A percentile compares a stretch with the other conserved stretches of the same genome.
phyloP scores from a whole-genome alignment of 2,797 vertebrate genomes.

The Malurus splendens region DNA sequence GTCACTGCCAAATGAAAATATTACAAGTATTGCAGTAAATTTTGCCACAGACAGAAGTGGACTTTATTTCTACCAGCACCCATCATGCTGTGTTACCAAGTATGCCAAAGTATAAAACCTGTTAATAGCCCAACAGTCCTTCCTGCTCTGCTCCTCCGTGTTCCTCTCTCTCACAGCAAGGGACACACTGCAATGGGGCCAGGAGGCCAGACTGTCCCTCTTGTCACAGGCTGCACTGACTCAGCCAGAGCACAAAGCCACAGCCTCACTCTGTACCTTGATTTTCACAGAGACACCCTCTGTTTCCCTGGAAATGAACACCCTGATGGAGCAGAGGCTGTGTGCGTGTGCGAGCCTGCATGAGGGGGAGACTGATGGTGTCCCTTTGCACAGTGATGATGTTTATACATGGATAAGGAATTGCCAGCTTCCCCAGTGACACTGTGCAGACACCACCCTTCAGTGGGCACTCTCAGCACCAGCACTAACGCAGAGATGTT shows the following conservation, averaged over 20 bases:
- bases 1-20: neutral
- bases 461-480: neutral
- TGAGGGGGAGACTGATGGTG: neutral
- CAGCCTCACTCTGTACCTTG: neutral
- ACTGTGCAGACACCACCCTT: neutral
- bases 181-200: neutral
- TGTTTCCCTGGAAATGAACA: neutral
- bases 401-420: neutral
- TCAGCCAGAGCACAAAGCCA: neutral
- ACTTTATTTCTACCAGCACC: neutral
- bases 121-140: neutral
- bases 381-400: neutral
- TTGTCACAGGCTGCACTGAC: neutral
- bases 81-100: neutral
- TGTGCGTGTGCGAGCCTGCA: neutral
- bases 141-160: neutral
- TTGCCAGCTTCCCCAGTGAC: neutral
- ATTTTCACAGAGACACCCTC: neutral
- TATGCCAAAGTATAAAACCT: neutral
- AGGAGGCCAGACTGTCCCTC: neutral
- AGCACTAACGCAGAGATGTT: neutral
- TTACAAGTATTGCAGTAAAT: neutral
- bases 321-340: accelerated
- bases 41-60: neutral
- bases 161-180: neutral